phyloP scores from a whole-genome alignment of 35 echinoderm and acorn worm genomes.

The Patiria miniata region DNA sequence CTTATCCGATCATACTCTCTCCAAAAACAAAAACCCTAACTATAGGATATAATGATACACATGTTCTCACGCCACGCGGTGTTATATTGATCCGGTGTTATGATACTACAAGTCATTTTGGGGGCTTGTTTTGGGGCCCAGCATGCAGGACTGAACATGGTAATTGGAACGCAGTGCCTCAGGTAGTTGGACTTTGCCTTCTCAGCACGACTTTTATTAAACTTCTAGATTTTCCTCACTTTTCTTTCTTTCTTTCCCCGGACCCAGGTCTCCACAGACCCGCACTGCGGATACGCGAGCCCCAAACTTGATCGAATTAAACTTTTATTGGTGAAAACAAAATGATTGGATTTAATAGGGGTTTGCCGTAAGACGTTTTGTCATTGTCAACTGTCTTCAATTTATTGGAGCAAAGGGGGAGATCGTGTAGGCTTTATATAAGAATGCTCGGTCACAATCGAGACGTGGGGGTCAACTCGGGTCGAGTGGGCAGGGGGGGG shows the following conservation, averaged over 20 bases:
- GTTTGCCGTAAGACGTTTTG: not conserved
- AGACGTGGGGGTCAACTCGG: not conserved
- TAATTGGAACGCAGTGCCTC: constrained; percentile 5
- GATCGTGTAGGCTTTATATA: no score
- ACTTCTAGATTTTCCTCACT: not conserved
- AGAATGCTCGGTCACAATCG: no score
- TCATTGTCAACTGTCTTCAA: no score
- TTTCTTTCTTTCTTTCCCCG: no score
- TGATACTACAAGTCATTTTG: not conserved
- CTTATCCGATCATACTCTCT: not conserved
- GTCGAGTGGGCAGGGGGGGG: not conserved
- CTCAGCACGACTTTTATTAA: constrained; percentile 11
- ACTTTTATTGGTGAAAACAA: constrained; percentile 23
- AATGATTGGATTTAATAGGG: constrained; percentile 16
- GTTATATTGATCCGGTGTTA: not conserved
- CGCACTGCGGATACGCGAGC: not conserved
- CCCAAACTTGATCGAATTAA: not conserved
- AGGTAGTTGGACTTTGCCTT: not conserved
- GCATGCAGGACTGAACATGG: not conserved
- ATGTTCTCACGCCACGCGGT: constrained; percentile 1
- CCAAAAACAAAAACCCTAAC: constrained; percentile 10
- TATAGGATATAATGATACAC: not conserved
- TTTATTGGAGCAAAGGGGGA: no score
- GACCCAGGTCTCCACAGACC: no score
- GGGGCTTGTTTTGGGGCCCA: not conserved